Evolutionary conservation across 2,113 vertebrate genomes (phyloP).

Genomic region (Acinonyx jubatus): DNA sequence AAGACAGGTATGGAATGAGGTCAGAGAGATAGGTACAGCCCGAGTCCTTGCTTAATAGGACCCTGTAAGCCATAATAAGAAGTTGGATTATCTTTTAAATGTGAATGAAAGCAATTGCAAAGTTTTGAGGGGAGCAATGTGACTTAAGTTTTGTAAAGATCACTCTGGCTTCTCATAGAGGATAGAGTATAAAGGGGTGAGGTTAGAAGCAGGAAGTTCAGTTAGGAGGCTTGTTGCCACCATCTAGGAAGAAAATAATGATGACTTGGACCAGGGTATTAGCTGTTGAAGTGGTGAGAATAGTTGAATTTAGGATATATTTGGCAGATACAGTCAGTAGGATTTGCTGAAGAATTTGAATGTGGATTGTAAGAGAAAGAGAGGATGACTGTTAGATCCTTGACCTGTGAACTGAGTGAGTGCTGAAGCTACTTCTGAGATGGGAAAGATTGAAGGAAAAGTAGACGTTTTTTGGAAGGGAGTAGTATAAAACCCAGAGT

Average conservation of each 20-base stretch:
- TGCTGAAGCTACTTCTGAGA: background rate
- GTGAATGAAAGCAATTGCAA: background rate
- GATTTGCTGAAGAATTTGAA: background rate
- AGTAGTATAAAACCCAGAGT: background rate
- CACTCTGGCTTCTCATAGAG: background rate
- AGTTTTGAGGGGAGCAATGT: background rate
- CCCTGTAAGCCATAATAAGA: background rate
- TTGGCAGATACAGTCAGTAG: background rate
- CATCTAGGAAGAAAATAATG: background rate
- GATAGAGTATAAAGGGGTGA: background rate
- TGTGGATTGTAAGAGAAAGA: background rate
- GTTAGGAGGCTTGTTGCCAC: background rate
- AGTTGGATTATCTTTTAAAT: background rate
- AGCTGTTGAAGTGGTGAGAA: background rate
- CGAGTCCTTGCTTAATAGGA: background rate
- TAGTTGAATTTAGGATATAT: background rate
- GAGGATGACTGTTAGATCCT: background rate
- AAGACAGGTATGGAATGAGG: background rate
- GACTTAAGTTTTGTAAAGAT: background rate
- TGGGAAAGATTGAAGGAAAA: background rate
- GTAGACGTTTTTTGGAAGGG: background rate
- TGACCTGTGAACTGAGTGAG: background rate
- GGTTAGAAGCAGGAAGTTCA: background rate
- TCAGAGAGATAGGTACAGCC: background rate
- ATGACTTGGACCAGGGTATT: background rate